A percentile compares a stretch with the other conserved stretches of the same genome.
These are phyloP conservation scores for Adelphocoris suturalis DNA, from an alignment of 2,888 invertebrate species.

Conservation along the genomic window DNA sequence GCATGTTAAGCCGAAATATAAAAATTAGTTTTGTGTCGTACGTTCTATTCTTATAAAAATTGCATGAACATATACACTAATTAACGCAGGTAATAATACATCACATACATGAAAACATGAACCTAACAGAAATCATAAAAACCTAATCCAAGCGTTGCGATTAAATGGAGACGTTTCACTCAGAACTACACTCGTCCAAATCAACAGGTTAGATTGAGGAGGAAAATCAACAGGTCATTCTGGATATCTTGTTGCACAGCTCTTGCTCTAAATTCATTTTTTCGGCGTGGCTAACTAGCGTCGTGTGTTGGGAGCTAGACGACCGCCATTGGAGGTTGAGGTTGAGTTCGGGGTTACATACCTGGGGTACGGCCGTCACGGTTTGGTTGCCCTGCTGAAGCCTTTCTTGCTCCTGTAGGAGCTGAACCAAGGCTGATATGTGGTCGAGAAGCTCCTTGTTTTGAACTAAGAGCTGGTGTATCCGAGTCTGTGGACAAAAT, in stretches of 20 bases:
- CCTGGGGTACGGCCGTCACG: constrained; percentile 76
- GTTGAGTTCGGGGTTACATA: constrained; percentile 68
- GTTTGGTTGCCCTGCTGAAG: constrained; percentile 76
- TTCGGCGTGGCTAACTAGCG: constrained; percentile 62
- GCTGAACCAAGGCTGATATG: constrained; percentile 92
- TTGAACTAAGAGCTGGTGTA: constrained; percentile 95
- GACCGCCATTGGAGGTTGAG: not conserved
- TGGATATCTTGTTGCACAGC: constrained; percentile 68
- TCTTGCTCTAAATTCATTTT: constrained; percentile 65
- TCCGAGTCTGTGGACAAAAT: constrained; percentile 84
- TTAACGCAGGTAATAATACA: too few species aligned
- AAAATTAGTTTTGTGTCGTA: too few species aligned
- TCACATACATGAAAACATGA: too few species aligned
- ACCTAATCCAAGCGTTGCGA: too few species aligned
- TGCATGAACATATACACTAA: too few species aligned
- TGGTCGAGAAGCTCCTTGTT: constrained; percentile 97
- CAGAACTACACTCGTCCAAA: not conserved
- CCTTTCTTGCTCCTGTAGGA: constrained; percentile 91
- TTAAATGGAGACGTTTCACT: not conserved
- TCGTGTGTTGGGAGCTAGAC: constrained; percentile 50
- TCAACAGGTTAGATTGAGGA: not conserved
- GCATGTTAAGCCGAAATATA: too few species aligned
- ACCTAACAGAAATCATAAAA: too few species aligned
- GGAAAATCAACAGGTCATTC: constrained; percentile 61
- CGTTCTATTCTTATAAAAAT: too few species aligned